These are phyloP conservation scores for Eupelmus urozonus DNA, from an alignment of 2,888 invertebrate genomes.

Conservation along the genomic window DNA sequence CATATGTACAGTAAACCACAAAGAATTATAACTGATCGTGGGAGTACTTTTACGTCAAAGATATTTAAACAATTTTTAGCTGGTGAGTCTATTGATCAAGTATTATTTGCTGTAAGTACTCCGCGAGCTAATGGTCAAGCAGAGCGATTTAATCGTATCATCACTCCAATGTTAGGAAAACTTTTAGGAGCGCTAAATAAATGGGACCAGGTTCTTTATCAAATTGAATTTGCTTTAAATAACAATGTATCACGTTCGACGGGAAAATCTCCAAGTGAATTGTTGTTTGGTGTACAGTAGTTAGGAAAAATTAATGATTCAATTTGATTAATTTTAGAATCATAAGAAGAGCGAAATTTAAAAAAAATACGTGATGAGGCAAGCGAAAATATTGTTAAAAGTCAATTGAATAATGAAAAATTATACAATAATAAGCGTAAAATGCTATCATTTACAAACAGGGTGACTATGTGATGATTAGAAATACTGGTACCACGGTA, in stretches of 20 bases:
- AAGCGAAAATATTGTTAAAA: conserved; percentile 57
- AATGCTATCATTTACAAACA: conserved; percentile 41
- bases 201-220: conserved; percentile 29
- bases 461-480: conserved; percentile 59
- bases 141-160: conserved; percentile 62
- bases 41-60: conserved; percentile 71
- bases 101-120: conserved; percentile 67
- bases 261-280: conserved; percentile 62
- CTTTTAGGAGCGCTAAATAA: conserved; percentile 46
- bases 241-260: conserved; percentile 64
- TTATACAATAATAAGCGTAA: conserved; percentile 64
- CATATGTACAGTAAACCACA: conserved; percentile 63
- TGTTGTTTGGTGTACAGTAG: conserved; percentile 67
- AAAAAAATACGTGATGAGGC: conserved; percentile 50
- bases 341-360: conserved; percentile 47
- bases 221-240: conserved; percentile 65
- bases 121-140: conserved; percentile 70
- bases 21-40: conserved; percentile 71
- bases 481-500: conserved; percentile 53
- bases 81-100: conserved; percentile 65
- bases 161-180: conserved; percentile 65
- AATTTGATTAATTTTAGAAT: conserved; percentile 30
- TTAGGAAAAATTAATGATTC: conserved; percentile 60
- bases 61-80: conserved; percentile 68
- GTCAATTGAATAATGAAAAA: conserved; percentile 62